Conservation (phyloP, 2,888 invertebrate genomes). For the Calameuta filiformis region DNA sequence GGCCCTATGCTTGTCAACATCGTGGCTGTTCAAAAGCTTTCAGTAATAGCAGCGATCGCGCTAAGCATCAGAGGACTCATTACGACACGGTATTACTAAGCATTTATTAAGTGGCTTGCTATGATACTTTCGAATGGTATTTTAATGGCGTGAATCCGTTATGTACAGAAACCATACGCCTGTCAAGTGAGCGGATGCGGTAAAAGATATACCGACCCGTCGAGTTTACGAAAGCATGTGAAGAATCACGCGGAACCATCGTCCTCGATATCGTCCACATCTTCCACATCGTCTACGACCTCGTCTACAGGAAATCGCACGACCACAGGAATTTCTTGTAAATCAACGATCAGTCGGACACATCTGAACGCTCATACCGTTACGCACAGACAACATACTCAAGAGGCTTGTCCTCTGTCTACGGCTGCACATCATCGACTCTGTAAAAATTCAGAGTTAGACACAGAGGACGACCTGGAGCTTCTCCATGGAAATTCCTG, state of each 20-base stretch:
- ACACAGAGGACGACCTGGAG: constrained; percentile 38
- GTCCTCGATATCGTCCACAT: neutral
- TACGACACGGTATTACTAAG: constrained; percentile 85
- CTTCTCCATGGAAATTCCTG: constrained; percentile 32
- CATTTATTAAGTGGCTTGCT: neutral
- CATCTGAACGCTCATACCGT: neutral
- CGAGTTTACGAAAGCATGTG: constrained; percentile 91
- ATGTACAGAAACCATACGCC: constrained; percentile 87
- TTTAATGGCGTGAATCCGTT: constrained; percentile 28
- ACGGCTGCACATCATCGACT: constrained; percentile 29
- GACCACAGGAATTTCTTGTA: neutral
- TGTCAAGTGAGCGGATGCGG: constrained; percentile 89
- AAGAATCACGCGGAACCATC: constrained; percentile 75
- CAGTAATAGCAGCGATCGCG: constrained; percentile 97
- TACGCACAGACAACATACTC: constrained; percentile 9
- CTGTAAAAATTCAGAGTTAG: constrained; percentile 33
- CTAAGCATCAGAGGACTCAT: constrained; percentile 98
- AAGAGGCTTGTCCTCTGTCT: constrained; percentile 13
- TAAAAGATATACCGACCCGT: constrained; percentile 94
- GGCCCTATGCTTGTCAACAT: constrained; percentile 95
- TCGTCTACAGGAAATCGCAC: constrained; percentile 15
- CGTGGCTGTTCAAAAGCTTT: constrained; percentile 95
- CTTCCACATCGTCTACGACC: constrained; percentile 16
- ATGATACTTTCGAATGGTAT: neutral
- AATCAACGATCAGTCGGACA: neutral